Evolutionary conservation across 2,113 vertebrate genomes (phyloP).

Genomic region (Misgurnus anguillicaudatus): DNA sequence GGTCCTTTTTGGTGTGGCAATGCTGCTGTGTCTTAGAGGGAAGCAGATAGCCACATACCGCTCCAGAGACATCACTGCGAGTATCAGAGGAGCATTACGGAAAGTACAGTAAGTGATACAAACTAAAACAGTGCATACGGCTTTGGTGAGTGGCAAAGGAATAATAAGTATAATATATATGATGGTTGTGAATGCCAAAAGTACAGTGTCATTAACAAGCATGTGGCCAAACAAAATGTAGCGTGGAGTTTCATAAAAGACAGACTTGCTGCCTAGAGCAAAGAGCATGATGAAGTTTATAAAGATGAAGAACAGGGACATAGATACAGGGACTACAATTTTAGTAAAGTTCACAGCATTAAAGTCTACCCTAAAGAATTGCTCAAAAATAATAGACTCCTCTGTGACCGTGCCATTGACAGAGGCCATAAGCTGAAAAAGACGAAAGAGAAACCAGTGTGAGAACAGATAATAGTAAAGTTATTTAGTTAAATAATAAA

Average conservation of each 20-base stretch:
- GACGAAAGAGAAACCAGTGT: background rate
- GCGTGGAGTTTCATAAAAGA: conserved; percentile 39
- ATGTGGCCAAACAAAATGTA: conserved; percentile 54
- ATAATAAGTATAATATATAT: background rate
- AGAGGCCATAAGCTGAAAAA: conserved; percentile 3
- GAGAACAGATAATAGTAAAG: too few species aligned
- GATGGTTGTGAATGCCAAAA: conserved; percentile 14
- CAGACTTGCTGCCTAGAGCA: conserved; percentile 31
- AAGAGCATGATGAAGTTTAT: conserved; percentile 46
- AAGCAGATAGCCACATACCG: conserved; percentile 54
- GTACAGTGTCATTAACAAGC: conserved; percentile 51
- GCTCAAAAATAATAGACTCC: background rate
- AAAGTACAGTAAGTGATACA: conserved; percentile 32
- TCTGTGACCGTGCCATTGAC: conserved; percentile 13
- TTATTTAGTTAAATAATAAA: too few species aligned
- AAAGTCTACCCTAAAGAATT: background rate
- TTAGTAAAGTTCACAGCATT: background rate
- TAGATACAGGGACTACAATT: background rate
- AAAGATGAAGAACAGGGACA: conserved; percentile 33
- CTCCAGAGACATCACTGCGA: conserved; percentile 58
- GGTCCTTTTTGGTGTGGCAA: conserved; percentile 48
- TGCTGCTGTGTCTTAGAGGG: conserved; percentile 49
- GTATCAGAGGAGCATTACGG: conserved; percentile 48
- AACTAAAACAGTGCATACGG: conserved; percentile 24
- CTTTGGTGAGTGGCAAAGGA: background rate